Evolutionary conservation across 2,113 vertebrate species (phyloP), one percentile per base, ranked within the genome.

Genomic region (Chaetodon auriga): DNA sequence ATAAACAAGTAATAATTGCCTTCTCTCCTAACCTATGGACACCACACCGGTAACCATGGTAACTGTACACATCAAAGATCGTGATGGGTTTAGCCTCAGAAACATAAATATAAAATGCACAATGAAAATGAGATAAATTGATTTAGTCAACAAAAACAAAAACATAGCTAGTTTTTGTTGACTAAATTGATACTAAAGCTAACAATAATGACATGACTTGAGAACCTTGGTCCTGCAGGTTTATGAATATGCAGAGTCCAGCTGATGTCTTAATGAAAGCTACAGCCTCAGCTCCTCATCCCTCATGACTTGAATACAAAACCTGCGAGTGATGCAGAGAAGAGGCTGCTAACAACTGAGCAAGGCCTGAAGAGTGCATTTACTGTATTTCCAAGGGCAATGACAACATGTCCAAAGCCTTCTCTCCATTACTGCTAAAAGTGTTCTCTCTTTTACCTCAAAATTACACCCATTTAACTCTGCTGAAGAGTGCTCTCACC

Each of bases 401-500:
- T 73, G 77, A 75, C 79, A 80, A 81, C 82, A 86, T 64, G 68
- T 84, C 68, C 71, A 91, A 72, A 64, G 65, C 86, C 54, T 79
- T 76, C 78, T 75, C 64, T 79, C 87, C 68, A 86, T 92, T 91
- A 90, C 65, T 30, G 43, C 73, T 83, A 75, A 92, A 89, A 87
- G 81, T 85, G 84, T 83, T 81, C 79, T 74, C 71, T 84, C 64
- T 82, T 81, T 88, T 92, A 72, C 80, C 83, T 85, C 63, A 85
- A 92, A 93, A 94, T 93, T 88, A 93, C 55, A 82, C 75, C 83
- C 80, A 92, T 92, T 93, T 93, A 93, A 92, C 89, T 92, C 78
- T 71, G 80, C 68, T 71, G 78, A 90, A 78, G 87, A 92, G 88
- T 81, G 75, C 86, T 86, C 87, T 87, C 72, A 89, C 64, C 76